Evolutionary conservation across 2,113 vertebrate genomes (phyloP).

Genomic region (Pogona vitticeps): DNA sequence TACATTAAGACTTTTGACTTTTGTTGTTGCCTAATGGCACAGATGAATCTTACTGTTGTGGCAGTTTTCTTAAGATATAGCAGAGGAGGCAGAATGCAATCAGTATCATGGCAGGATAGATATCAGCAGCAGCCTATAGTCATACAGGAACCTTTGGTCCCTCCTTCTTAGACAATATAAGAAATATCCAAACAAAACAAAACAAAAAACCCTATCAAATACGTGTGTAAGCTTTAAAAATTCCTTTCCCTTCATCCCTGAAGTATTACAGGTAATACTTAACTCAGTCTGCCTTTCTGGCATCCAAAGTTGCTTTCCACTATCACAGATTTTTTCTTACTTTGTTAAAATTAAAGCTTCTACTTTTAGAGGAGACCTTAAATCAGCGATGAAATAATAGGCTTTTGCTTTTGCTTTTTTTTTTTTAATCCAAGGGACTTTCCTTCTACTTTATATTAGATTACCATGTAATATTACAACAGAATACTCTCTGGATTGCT

Average conservation of each 20-base stretch:
- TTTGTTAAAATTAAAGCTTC: slow-evolving; percentile 19
- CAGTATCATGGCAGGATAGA: too few relatives aligned
- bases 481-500: slow-evolving; percentile 16
- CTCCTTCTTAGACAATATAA: too few relatives aligned
- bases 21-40: too few relatives aligned
- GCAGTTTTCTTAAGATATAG: too few relatives aligned
- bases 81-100: too few relatives aligned
- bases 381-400: slow-evolving; percentile 22
- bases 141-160: too few relatives aligned
- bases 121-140: too few relatives aligned
- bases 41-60: too few relatives aligned
- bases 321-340: slow-evolving; percentile 9
- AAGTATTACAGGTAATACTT: neutral
- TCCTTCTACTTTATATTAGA: slow-evolving; percentile 8
- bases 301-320: slow-evolving; percentile 24
- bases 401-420: neutral
- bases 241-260: neutral
- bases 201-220: too few relatives aligned
- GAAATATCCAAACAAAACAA: too few relatives aligned
- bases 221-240: neutral
- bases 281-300: neutral
- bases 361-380: slow-evolving; percentile 31
- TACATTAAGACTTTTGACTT: too few relatives aligned
- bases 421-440: slow-evolving; percentile 35
- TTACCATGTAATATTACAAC: slow-evolving; percentile 17